These are phyloP conservation scores for Oreortyx pictus DNA, from an alignment of 2,797 vertebrate genomes.

Conservation along the genomic window DNA sequence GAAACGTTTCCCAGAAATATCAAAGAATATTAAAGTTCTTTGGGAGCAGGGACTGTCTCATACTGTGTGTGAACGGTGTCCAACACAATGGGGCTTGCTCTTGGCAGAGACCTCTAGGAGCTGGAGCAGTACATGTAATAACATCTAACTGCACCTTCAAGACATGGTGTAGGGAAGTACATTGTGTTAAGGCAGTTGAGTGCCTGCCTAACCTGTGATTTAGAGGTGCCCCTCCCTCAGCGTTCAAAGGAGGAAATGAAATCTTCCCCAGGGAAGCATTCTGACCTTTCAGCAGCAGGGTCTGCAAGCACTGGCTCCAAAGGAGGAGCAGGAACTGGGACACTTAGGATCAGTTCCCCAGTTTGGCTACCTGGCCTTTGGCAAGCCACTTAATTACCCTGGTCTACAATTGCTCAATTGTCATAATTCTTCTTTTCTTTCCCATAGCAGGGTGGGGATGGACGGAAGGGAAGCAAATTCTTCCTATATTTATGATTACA, in stretches of 20 bases:
- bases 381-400: constrained; percentile 51
- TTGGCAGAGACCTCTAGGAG: constrained; percentile 64
- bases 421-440: constrained; percentile 52
- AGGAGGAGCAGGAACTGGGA: constrained; percentile 23
- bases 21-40: constrained; percentile 62
- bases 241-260: constrained; percentile 62
- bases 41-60: constrained; percentile 66
- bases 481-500: constrained; percentile 37
- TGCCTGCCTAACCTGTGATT: constrained; percentile 68
- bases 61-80: constrained; percentile 44
- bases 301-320: background rate
- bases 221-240: constrained; percentile 64
- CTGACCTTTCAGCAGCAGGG: background rate
- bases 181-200: constrained; percentile 36
- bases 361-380: constrained; percentile 57
- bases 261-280: constrained; percentile 65
- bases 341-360: background rate
- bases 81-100: constrained; percentile 62
- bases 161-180: constrained; percentile 58
- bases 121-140: constrained; percentile 57
- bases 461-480: constrained; percentile 47
- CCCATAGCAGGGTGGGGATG: constrained; percentile 52
- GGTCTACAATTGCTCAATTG: constrained; percentile 49
- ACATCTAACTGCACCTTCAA: constrained; percentile 65
- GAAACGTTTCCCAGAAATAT: constrained; percentile 57